phyloP scores from a whole-genome alignment of 2,797 vertebrate genomes.

The Oceanodroma leucorhoa region DNA sequence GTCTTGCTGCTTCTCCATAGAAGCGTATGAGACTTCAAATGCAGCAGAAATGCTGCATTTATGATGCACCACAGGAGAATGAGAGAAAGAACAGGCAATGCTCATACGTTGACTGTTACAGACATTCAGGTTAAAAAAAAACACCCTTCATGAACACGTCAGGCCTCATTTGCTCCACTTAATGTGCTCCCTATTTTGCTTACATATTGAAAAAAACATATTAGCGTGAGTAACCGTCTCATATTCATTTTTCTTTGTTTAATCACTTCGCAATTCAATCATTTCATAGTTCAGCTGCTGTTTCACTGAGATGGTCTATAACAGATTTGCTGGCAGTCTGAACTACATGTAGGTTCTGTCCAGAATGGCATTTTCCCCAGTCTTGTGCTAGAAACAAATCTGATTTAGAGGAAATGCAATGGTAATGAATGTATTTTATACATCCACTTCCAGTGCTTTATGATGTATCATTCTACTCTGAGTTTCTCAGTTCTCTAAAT shows the following conservation, averaged over 20 bases:
- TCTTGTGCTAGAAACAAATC: not conserved
- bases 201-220: not conserved
- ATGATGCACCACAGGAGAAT: not conserved
- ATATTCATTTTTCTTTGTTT: constrained; percentile 3
- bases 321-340: not conserved
- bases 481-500: not conserved
- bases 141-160: not conserved
- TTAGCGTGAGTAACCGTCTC: not conserved
- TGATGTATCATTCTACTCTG: not conserved
- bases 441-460: not conserved
- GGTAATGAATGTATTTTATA: not conserved
- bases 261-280: not conserved
- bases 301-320: not conserved
- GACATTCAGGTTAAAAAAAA: not conserved
- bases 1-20: not conserved
- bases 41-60: not conserved
- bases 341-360: not conserved
- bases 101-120: not conserved
- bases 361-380: not conserved
- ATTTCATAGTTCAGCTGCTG: not conserved
- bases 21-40: not conserved
- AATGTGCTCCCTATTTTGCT: not conserved
- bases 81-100: not conserved
- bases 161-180: not conserved
- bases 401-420: not conserved